Evolutionary conservation across 1,140 invertebrate genomes (phyloP).

Genomic region (Mactra quadrangularis): DNA sequence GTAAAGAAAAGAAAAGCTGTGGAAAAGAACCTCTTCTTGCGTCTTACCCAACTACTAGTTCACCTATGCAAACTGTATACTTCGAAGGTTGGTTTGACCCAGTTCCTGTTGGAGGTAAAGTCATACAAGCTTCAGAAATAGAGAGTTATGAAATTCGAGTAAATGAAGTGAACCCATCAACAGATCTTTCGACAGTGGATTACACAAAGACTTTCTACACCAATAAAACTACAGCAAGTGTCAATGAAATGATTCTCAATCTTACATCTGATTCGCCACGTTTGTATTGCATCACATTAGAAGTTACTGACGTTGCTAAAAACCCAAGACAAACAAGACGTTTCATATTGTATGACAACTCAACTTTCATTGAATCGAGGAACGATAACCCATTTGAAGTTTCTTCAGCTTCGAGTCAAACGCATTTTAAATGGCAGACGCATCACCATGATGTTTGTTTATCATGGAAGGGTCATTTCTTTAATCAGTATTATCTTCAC

Average conservation of each 20-base stretch:
- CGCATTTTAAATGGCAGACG: conserved; percentile 39
- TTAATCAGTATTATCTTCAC: conserved; percentile 7
- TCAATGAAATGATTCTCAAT: background rate
- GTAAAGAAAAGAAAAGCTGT: background rate
- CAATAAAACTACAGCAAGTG: background rate
- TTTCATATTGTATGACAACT: conserved; percentile 34
- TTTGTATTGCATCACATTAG: conserved; percentile 14
- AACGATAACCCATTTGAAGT: background rate
- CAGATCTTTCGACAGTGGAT: background rate
- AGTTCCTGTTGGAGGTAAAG: background rate
- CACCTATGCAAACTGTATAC: background rate
- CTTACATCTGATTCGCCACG: background rate
- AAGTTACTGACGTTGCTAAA: conserved; percentile 24
- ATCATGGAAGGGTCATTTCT: conserved; percentile 14
- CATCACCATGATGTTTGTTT: conserved; percentile 26
- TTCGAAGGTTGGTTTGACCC: conserved; percentile 36
- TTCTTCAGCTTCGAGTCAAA: conserved; percentile 12
- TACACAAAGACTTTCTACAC: background rate
- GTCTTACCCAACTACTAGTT: background rate
- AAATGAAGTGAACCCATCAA: background rate
- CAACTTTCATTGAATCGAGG: background rate
- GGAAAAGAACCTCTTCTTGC: conserved; percentile 10
- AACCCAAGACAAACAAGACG: conserved; percentile 29
- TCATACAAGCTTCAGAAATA: background rate
- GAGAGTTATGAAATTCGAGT: conserved; percentile 21